Base-by-base conservation (phyloP, 2,113 vertebrate genomes). In the Colaptes auratus region DNA sequence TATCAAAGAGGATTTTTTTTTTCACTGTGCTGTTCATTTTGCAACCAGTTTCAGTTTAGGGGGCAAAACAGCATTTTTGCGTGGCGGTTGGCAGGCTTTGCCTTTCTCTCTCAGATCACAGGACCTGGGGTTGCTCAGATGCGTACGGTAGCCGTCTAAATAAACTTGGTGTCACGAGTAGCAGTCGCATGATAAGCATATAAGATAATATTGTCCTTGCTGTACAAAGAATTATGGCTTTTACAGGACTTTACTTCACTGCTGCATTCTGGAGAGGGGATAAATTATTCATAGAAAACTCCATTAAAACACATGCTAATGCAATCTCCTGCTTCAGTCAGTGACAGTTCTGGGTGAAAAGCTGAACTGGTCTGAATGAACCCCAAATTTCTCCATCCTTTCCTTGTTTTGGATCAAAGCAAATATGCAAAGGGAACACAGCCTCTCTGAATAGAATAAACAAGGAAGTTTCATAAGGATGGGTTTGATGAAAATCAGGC, bases 401-500 rank as follows among this genome's bases (percentile, higher is more conserved):
- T 78, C 66, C 35, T 69, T 86, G 23, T 69, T 18, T 65, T 46
- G 78, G 50, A 86, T 95, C 82, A 95, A 91, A 94, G 72, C 13
- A 92, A 69, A 95, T 78, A 74, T 28, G 30, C 50, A 92, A 88
- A 81, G 44, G 25, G 91, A 92, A 86, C 36, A 80, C 11, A 86
- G 30, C 8, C 8, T 81, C 8, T 50, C 31, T 77, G 65, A 82
- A 71, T 19, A 81, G 4, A 58, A 6, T 52, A 87, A 89, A 95
- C 67, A 92, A 92, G 28, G 25, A 18, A 72, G 67, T 82, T 35
- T 90, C 87, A 83, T 90, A 91, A 86, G 50, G 66, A 31, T 31
- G 42, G 27, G 12, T 52, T 77, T 65, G 52, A 78, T 87, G 63
- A 83, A 93, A 90, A 25, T 35, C 59, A 55, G 75, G 39, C 30